phyloP scores from a whole-genome alignment of 2,113 vertebrate species.

The Limnothrissa miodon region DNA sequence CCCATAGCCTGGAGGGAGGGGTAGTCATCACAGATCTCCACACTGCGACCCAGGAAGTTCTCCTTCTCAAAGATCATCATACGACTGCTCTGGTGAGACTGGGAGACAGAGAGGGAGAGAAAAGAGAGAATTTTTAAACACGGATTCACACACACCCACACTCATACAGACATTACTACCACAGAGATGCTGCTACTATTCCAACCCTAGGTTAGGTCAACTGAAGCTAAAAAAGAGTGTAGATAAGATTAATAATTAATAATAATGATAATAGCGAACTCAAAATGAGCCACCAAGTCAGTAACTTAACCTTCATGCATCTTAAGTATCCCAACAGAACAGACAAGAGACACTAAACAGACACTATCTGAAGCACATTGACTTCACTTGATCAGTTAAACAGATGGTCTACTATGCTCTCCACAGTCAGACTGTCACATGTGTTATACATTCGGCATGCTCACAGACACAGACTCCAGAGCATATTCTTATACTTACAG shows the following conservation, averaged over 20 bases:
- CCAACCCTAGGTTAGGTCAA: not conserved
- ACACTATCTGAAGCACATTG: not conserved
- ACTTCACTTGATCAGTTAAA: not conserved
- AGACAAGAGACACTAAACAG: not conserved
- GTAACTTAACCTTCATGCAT: not conserved
- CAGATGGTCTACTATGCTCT: not conserved
- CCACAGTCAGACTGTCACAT: not conserved
- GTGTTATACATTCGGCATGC: not conserved
- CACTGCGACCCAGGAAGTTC: conserved; percentile 75
- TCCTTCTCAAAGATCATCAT: conserved; percentile 78
- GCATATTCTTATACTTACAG: conserved; percentile 59
- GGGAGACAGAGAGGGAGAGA: not conserved
- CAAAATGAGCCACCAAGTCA: not conserved
- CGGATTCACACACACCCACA: not conserved
- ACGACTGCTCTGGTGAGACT: conserved; percentile 77
- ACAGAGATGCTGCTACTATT: not conserved
- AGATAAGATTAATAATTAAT: not conserved
- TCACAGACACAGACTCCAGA: not conserved
- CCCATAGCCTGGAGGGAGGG: conserved; percentile 80
- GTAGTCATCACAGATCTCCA: conserved; percentile 76
- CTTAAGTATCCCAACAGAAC: not conserved
- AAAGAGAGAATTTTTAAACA: not conserved
- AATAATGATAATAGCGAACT: not conserved
- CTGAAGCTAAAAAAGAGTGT: not conserved
- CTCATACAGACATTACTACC: not conserved